Evolutionary conservation across 2,797 vertebrate genomes (phyloP).

Genomic region (Helostoma temminkii): DNA sequence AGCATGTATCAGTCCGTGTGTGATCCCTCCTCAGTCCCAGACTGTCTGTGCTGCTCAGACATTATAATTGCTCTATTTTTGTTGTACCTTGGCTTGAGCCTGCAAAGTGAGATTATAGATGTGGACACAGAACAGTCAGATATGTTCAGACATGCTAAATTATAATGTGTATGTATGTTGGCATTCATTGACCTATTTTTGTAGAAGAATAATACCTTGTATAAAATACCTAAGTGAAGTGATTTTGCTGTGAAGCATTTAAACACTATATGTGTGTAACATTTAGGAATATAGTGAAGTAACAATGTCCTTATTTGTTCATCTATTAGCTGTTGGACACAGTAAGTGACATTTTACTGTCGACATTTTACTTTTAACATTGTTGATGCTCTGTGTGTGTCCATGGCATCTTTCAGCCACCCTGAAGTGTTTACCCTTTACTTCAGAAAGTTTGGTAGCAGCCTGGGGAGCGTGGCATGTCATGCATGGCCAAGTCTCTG

Average conservation of each 20-base stretch:
- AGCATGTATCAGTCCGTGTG: background rate
- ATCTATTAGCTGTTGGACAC: slow-evolving; percentile 16
- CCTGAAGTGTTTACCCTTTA: slow-evolving; percentile 73
- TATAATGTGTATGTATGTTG: too few relatives aligned
- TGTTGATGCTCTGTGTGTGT: slow-evolving; percentile 55
- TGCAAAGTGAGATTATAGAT: slow-evolving; percentile 38
- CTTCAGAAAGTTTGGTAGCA: slow-evolving; percentile 68
- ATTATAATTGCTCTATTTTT: slow-evolving; percentile 60
- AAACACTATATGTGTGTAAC: slow-evolving; percentile 23
- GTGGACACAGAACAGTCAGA: slow-evolving; percentile 34
- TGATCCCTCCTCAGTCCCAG: slow-evolving; percentile 23
- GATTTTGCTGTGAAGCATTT: slow-evolving; percentile 21
- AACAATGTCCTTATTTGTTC: slow-evolving; percentile 31
- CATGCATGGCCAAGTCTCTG: slow-evolving; percentile 58
- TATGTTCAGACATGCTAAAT: slow-evolving; percentile 57
- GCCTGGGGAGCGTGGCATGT: slow-evolving; percentile 57
- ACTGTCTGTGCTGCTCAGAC: slow-evolving; percentile 35
- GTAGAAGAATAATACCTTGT: slow-evolving; percentile 14
- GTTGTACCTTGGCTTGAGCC: slow-evolving; percentile 26
- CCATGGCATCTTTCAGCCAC: slow-evolving; percentile 49
- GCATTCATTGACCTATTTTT: slow-evolving; percentile 8
- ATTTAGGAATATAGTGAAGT: slow-evolving; percentile 11
- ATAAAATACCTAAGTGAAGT: slow-evolving; percentile 2
- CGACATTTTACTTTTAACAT: slow-evolving; percentile 8
- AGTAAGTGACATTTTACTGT: slow-evolving; percentile 59